Evolutionary conservation across 2,113 vertebrate species (phyloP).

Genomic region (Candoia aspera): DNA sequence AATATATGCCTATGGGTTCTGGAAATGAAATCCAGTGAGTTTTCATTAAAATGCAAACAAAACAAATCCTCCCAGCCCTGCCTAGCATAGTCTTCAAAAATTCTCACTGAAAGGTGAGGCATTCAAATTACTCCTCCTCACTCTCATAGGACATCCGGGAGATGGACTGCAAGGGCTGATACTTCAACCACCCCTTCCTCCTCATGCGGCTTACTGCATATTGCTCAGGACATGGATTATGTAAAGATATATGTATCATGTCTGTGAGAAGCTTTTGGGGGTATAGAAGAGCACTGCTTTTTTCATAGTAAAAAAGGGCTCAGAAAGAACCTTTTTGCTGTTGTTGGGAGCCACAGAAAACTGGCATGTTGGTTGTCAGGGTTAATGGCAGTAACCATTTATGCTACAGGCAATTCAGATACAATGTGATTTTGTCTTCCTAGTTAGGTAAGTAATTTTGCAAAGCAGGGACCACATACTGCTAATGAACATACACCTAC

Average conservation of each 20-base stretch:
- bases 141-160: too few relatives aligned
- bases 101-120: background rate
- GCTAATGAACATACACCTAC: slow-evolving; percentile 35
- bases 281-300: background rate
- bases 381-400: slow-evolving; percentile 32
- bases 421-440: slow-evolving; percentile 34
- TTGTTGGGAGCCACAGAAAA: slow-evolving; percentile 34
- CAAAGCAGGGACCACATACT: slow-evolving; percentile 45
- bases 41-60: background rate
- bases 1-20: background rate
- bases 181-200: too few relatives aligned
- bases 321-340: background rate
- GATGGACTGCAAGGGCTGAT: background rate
- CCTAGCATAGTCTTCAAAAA: background rate
- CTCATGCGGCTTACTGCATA: background rate
- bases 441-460: slow-evolving; percentile 35
- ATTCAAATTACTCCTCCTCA: background rate
- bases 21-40: background rate
- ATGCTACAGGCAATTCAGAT: slow-evolving; percentile 62
- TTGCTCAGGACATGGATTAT: too few relatives aligned
- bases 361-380: slow-evolving; percentile 43
- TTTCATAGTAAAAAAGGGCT: background rate
- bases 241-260: background rate
- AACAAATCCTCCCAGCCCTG: background rate
- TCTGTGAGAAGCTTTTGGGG: background rate